These are phyloP conservation scores for Trinorchestia longiramus DNA, from an alignment of 1,140 invertebrate species.

Conservation along the genomic window DNA sequence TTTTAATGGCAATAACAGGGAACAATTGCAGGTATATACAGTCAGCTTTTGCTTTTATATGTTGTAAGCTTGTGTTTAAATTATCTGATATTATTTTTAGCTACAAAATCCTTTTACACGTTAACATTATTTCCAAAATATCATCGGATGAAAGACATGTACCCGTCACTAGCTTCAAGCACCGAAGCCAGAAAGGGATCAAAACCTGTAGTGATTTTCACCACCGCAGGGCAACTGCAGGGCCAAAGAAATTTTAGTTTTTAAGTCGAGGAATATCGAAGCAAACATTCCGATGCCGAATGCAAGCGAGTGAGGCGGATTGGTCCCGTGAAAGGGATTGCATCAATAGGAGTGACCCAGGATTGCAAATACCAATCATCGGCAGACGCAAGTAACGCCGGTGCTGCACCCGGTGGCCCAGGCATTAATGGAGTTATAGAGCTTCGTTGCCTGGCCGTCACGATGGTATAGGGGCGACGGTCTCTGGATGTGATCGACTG, in stretches of 20 bases:
- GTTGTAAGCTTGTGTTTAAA: too few species aligned
- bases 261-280: background rate
- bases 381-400: background rate
- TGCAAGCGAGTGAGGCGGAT: background rate
- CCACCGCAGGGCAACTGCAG: background rate
- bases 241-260: background rate
- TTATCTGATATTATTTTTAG: too few species aligned
- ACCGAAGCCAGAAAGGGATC: background rate
- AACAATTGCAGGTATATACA: too few species aligned
- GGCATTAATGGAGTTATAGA: background rate
- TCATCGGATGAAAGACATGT: background rate
- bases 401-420: background rate
- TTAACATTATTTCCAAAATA: background rate
- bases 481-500: background rate
- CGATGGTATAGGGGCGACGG: background rate
- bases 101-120: background rate
- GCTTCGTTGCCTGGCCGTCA: background rate
- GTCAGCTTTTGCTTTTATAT: too few species aligned
- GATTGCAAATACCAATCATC: background rate
- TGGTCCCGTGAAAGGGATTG: constrained; percentile 5
- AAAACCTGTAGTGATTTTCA: background rate
- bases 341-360: background rate
- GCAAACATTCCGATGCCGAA: background rate
- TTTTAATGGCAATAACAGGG: too few species aligned
- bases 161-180: background rate